Evolutionary conservation across 2,113 vertebrate species (phyloP), one percentile per base, ranked within the genome.

Genomic region (Pteronura brasiliensis): DNA sequence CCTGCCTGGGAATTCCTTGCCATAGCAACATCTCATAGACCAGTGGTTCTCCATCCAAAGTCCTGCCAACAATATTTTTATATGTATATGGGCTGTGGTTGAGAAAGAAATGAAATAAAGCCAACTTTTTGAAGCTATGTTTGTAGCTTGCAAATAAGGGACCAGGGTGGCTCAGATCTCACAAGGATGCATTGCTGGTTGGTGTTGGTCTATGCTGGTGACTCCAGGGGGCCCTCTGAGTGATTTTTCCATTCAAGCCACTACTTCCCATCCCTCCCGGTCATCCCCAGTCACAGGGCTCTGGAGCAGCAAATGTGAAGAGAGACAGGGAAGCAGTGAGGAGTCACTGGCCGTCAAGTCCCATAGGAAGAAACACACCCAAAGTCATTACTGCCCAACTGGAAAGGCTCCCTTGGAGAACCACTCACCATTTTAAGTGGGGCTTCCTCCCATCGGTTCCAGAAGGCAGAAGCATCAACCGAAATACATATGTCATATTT

Each of bases 331-430:
- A 61, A 11, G 23, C 69, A 67, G 36, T 3, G 11, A 65, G 18
- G 8, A 39, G 67, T 44, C 47, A 14, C 59, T 2, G 6, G 69
- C 25, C 57, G 34, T 36, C 17, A 20, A 63, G 23, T 0, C n/a
- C 0, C 0, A 4, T 10, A 84, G 47, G 31, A 72, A 15, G 18
- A 13, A 65, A 14, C 1, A 11, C 0, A 11, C 20, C 31, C 13
- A 1, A 31, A 20, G 29, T 8, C 1, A 3, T 74, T 27, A 15
- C 36, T 21, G n/a, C 31, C 6, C 18, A 3, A 34, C 42, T 25
- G 9, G 80, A 67, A 44, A 31, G 84, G 20, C 6, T 44, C 36
- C 13, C 36, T 27, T 44, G 59, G n/a, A 71, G 36, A 76, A 59
- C 47, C 1, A 0, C 42, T 49, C 7, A 8, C 29, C 25, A 29